Percentiles rank a stretch among this genome's conserved stretches.
phyloP scores from a whole-genome alignment of 1,140 invertebrate species.

The Monochamus saltuarius region DNA sequence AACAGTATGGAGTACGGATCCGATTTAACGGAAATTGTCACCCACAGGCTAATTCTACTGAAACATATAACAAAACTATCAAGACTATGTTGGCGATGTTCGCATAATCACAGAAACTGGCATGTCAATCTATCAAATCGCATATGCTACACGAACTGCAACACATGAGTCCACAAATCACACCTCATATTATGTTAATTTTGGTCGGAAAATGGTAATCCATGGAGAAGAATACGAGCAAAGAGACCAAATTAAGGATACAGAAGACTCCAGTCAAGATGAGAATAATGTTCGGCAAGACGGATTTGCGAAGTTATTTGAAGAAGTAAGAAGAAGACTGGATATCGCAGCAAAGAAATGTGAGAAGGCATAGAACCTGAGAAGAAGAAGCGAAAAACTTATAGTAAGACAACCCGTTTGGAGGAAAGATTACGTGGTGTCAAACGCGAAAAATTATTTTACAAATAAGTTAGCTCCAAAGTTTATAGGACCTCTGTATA shows the following conservation, averaged over 20 bases:
- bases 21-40: no score
- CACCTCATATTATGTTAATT: no score
- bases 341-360: not conserved
- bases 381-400: no score
- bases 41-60: no score
- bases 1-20: no score
- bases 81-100: slow-evolving; percentile 8
- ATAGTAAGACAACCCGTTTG: no score
- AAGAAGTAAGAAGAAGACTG: slow-evolving; percentile 2
- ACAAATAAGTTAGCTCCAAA: no score
- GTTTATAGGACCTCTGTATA: no score
- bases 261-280: not conserved
- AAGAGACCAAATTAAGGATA: not conserved
- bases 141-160: slow-evolving; percentile 11
- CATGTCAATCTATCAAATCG: slow-evolving; percentile 9
- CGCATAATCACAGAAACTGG: slow-evolving; percentile 17
- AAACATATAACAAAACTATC: no score
- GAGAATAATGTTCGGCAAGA: not conserved
- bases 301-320: slow-evolving; percentile 6
- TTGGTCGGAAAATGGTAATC: slow-evolving; percentile 7
- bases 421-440: no score
- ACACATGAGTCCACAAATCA: not conserved
- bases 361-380: no score
- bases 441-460: no score
- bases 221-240: not conserved